Base-by-base conservation (phyloP, 2,888 invertebrate species). In the Gnatocerus cornutus region DNA sequence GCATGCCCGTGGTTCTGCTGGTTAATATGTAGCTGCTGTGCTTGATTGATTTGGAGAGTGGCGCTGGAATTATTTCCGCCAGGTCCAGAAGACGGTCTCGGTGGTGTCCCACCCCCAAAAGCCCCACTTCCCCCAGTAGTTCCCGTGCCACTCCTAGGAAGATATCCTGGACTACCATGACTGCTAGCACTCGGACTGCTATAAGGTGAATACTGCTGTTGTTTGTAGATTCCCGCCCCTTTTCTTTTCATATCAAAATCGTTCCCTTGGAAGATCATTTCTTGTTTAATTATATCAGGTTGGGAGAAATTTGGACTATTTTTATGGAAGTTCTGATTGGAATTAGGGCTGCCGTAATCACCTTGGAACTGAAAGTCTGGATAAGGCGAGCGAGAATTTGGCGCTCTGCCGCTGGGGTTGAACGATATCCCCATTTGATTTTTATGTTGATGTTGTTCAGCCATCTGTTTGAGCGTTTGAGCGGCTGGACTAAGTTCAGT, bases 401-500 rank as follows among this genome's bases (percentile, higher is more conserved):
- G 81, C 55, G 79, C 82, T 62, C 84, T 79, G 55, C 59, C 46
- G 45, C 84, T 84, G 2, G 87, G 86, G 73, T 86, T 87, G 75
- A 87, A 88, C 0, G 85, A 83, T 33, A 90, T 86, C 1, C 92
- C 92, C 82, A 91, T 87, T 75, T 90, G 91, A 74, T 89, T 90
- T 83, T 93, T 93, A 85, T 95, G 95, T 86, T 97, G 97, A 85
- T 97, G 97, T 84, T 97, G 97, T 83, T 97, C 97, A 39, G 97
- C 97, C 97, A 97, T 97, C 81, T 97, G 97, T 83, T 97, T 97
- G 59, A 98, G 87, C 0, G 97, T 97, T 86, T 97, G 96, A 53
- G 97, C 97, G 0, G 98, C 98, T 16, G 97, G 94, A 69, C 96
- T 95, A 84, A 94, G 88, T 83, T 95, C 94, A 37, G 83, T 84